Evolutionary conservation across 2,113 vertebrate species (phyloP).

Genomic region (Protomyctophum bolini): DNA sequence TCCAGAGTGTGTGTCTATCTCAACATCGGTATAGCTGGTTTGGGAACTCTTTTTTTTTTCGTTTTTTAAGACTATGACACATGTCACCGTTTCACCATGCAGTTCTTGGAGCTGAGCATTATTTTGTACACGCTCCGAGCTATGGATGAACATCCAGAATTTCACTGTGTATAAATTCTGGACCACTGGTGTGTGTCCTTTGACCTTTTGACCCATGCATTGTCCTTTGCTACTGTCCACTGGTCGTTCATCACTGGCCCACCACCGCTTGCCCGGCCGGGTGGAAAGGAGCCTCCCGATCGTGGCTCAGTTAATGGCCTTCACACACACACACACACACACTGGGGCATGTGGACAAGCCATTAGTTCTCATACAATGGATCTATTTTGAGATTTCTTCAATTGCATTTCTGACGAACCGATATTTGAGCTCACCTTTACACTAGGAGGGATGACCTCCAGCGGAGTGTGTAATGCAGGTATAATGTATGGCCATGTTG

Average conservation of each 20-base stretch:
- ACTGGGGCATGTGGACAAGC: conserved; percentile 48
- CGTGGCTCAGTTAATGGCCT: conserved; percentile 70
- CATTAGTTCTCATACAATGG: conserved; percentile 65
- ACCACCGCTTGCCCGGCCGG: conserved; percentile 58
- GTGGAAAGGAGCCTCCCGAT: conserved; percentile 63
- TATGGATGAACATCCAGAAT: background rate
- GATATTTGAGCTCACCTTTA: conserved; percentile 63
- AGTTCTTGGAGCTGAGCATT: conserved; percentile 23
- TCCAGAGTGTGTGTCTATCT: no score
- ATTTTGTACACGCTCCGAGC: background rate
- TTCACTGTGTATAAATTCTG: conserved; percentile 25
- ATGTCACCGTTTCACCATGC: no score
- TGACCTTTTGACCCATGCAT: conserved; percentile 38
- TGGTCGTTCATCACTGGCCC: conserved; percentile 68
- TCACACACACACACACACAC: conserved; percentile 56
- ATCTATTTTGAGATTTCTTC: conserved; percentile 67
- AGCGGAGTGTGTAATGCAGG: conserved; percentile 52
- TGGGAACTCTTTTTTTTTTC: no score
- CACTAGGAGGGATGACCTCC: conserved; percentile 50
- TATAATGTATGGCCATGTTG: conserved; percentile 30
- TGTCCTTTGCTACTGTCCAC: conserved; percentile 55
- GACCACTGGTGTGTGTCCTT: conserved; percentile 16
- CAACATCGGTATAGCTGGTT: no score
- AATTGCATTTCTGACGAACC: conserved; percentile 69
- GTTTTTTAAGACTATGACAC: no score